Percentiles rank a stretch among this genome's conserved stretches.
Conservation (phyloP, 2,888 invertebrate species). For the Eilema sororculum region DNA sequence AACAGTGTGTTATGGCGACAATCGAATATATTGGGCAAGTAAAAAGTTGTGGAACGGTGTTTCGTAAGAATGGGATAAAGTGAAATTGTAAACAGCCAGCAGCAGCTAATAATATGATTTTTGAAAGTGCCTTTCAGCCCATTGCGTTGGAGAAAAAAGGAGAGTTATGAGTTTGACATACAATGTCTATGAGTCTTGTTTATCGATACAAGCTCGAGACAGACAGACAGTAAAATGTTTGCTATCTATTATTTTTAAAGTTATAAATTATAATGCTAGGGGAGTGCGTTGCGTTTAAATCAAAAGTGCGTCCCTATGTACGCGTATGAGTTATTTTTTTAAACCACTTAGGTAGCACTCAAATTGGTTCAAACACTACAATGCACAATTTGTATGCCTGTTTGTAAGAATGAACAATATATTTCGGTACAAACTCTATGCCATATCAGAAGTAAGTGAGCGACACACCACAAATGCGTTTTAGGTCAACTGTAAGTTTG, state of each 20-base stretch:
- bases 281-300: background rate
- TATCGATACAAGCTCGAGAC: no score
- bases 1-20: conserved; percentile 18
- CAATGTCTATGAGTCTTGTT: no score
- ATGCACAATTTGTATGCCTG: background rate
- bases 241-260: no score
- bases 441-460: background rate
- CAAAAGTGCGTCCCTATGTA: no score
- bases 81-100: background rate
- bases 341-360: no score
- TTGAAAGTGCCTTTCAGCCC: background rate
- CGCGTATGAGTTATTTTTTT: no score
- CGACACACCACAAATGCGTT: background rate
- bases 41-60: conserved; percentile 8
- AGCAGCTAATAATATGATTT: background rate
- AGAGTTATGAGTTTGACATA: background rate
- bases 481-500: background rate
- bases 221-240: no score
- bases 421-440: background rate
- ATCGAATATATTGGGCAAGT: conserved; percentile 18
- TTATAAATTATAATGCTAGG: no score
- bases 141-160: background rate
- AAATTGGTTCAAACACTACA: background rate
- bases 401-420: background rate
- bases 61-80: conserved; percentile 11